Evolutionary conservation across 2,797 vertebrate genomes (phyloP).

Genomic region (Melanotaenia maccullochi): DNA sequence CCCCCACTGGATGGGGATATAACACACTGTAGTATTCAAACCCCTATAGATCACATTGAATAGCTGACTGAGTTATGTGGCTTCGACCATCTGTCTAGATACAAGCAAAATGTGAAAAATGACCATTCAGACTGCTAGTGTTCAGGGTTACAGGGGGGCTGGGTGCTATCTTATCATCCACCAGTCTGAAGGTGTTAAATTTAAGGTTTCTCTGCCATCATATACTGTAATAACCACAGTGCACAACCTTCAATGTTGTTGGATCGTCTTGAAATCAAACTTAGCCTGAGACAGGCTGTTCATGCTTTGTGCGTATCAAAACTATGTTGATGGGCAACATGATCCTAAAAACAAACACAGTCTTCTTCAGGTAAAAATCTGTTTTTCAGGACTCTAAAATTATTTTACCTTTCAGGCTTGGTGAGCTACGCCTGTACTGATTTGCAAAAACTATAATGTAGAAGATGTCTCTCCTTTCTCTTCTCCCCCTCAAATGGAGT

Average conservation of each 20-base stretch:
- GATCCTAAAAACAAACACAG: neutral
- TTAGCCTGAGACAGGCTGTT: neutral
- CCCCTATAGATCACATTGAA: neutral
- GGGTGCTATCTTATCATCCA: neutral
- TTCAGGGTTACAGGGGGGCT: neutral
- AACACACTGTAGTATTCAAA: neutral
- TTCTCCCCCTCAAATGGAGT: neutral
- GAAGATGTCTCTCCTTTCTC: neutral
- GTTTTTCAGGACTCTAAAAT: neutral
- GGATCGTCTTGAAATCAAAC: neutral
- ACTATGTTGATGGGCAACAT: neutral
- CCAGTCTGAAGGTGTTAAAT: neutral
- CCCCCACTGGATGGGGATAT: neutral
- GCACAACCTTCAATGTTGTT: no score
- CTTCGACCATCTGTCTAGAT: neutral
- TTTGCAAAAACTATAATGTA: neutral
- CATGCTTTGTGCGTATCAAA: neutral
- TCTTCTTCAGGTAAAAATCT: neutral
- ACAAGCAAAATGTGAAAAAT: neutral
- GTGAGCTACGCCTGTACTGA: neutral
- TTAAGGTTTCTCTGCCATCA: neutral
- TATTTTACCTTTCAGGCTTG: neutral
- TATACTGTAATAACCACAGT: neutral
- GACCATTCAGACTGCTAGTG: neutral
- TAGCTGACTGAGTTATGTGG: constrained; percentile 3